Conservation (phyloP, 2,888 invertebrate genomes). For the Noctuana brunneofusca region DNA sequence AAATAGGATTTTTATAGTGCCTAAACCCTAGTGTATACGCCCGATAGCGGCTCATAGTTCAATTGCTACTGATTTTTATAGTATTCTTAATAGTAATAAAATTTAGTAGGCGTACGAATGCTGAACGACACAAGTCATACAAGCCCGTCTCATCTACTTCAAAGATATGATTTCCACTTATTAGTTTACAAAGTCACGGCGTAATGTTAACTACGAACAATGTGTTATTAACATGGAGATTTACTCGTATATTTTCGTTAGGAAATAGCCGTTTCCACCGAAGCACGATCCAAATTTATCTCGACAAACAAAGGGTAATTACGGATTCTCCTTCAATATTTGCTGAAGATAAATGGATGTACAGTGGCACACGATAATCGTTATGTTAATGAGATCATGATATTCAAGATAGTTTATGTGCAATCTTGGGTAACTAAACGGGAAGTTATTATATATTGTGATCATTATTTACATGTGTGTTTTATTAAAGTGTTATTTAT, state of each 20-base stretch:
- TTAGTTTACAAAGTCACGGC: slow-evolving; percentile 20
- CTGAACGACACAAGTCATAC: slow-evolving; percentile 17
- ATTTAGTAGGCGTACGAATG: not conserved
- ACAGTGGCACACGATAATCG: slow-evolving; percentile 59
- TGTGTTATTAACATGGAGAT: slow-evolving; percentile 43
- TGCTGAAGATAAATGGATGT: slow-evolving; percentile 69
- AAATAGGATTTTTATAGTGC: no score
- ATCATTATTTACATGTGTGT: slow-evolving; percentile 19
- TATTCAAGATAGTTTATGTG: slow-evolving; percentile 34
- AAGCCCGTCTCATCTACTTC: slow-evolving; percentile 18
- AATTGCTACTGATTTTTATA: no score
- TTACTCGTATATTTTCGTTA: slow-evolving; percentile 43
- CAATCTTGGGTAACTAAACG: slow-evolving; percentile 15
- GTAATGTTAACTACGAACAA: slow-evolving; percentile 21
- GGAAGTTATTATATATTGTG: slow-evolving; percentile 22
- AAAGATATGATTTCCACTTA: slow-evolving; percentile 14
- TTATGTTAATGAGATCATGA: slow-evolving; percentile 47
- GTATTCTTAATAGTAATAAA: no score
- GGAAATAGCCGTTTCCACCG: slow-evolving; percentile 56
- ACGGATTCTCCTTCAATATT: slow-evolving; percentile 74
- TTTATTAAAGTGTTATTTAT: slow-evolving; percentile 19
- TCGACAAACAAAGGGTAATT: slow-evolving; percentile 70
- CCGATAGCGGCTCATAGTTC: no score
- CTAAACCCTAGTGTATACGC: no score
- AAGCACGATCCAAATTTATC: slow-evolving; percentile 65